phyloP scores from a whole-genome alignment of 1,140 invertebrate genomes.

The Drosophila nigrodunni region DNA sequence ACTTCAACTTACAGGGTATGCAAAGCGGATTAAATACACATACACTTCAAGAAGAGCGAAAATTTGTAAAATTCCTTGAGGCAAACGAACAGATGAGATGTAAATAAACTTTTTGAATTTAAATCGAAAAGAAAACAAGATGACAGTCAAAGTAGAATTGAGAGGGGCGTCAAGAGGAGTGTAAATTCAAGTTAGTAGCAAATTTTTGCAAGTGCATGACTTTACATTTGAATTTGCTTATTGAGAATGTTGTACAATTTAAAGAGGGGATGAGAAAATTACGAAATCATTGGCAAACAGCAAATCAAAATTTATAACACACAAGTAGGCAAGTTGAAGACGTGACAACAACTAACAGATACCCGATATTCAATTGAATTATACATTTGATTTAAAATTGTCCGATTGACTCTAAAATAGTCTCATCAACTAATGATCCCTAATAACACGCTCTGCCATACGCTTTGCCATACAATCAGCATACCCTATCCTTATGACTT shows the following conservation, averaged over 20 bases:
- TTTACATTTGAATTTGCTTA: slow-evolving; percentile 2
- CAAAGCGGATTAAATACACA: slow-evolving; percentile 1
- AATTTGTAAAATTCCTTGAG: no score
- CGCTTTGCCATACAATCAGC: no score
- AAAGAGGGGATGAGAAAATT: neutral
- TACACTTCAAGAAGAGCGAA: neutral
- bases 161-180: no score
- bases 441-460: no score
- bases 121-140: neutral
- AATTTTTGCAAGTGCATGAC: neutral
- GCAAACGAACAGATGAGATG: neutral
- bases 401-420: no score
- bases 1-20: neutral
- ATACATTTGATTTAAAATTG: no score
- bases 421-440: no score
- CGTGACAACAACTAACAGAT: no score
- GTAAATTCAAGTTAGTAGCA: no score
- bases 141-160: neutral
- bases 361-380: no score
- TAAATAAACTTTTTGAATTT: neutral
- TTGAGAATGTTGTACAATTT: neutral
- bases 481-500: no score
- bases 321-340: no score
- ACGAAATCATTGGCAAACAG: slow-evolving; percentile 1
- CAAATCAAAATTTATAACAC: slow-evolving; percentile 11